Evolutionary conservation across 2,888 invertebrate species (phyloP).

Genomic region (Enchytraeus crypticus): DNA sequence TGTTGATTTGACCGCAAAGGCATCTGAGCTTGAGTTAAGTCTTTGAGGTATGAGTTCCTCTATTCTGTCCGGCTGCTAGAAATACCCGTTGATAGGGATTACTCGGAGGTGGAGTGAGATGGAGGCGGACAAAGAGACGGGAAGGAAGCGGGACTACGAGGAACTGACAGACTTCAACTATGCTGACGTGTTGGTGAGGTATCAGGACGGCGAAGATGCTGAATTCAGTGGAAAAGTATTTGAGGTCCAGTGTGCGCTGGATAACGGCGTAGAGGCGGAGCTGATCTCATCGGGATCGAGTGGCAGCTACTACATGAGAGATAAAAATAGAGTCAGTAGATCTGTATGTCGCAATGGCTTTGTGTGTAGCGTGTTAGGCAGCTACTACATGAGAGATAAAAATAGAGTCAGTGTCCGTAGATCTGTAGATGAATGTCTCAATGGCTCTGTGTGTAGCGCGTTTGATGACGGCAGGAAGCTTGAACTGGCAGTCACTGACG

Average conservation of each 20-base stretch:
- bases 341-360: no score
- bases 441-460: no score
- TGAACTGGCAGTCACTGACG: no score
- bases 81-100: not conserved
- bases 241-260: slow-evolving; percentile 61
- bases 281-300: slow-evolving; percentile 98
- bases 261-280: slow-evolving; percentile 87
- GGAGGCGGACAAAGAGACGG: not conserved
- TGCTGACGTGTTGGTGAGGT: not conserved
- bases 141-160: not conserved
- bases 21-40: no score
- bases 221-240: not conserved
- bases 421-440: no score
- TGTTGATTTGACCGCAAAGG: no score
- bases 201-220: not conserved
- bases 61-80: no score
- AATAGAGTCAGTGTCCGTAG: slow-evolving; percentile 53
- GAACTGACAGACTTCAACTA: not conserved
- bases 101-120: not conserved
- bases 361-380: no score
- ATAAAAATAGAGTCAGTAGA: slow-evolving; percentile 56
- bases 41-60: no score
- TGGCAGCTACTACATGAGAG: slow-evolving; percentile 98
- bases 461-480: no score
- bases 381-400: slow-evolving; percentile 93